A percentile compares a stretch with the other conserved stretches of the same genome.
Conservation (phyloP, 2,888 invertebrate species). For the Hemicrepidius hirtus region DNA sequence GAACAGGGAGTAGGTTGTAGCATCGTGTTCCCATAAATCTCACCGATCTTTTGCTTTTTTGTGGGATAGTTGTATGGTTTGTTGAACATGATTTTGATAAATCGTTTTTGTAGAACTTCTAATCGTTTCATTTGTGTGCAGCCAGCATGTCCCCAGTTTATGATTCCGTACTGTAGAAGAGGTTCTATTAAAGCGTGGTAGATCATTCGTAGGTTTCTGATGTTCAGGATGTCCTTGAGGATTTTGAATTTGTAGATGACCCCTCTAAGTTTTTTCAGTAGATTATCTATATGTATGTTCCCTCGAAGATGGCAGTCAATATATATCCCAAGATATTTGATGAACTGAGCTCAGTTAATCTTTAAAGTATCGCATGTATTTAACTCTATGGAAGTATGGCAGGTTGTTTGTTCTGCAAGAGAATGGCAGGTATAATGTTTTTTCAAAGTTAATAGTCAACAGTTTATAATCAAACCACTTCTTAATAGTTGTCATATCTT, state of each 20-base stretch:
- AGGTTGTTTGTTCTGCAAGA: neutral
- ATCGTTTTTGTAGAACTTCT: conserved; percentile 1
- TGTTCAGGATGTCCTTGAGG: neutral
- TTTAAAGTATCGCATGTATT: neutral
- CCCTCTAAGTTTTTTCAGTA: neutral
- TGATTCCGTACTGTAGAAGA: neutral
- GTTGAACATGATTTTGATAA: neutral
- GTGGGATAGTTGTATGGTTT: neutral
- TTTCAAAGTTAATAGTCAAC: no score
- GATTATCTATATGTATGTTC: neutral
- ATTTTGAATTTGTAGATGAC: neutral
- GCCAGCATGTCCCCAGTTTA: neutral
- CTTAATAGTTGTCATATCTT: no score
- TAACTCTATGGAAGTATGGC: no score
- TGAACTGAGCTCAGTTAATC: neutral
- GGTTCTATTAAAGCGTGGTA: neutral
- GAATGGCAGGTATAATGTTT: neutral
- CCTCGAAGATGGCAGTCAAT: neutral
- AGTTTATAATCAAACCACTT: no score
- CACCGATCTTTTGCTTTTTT: no score
- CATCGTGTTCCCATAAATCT: no score
- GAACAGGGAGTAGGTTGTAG: no score
- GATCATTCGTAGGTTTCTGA: neutral
- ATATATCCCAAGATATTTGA: neutral
- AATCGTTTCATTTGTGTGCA: neutral